These are phyloP conservation scores for Puma concolor DNA, from an alignment of 2,113 vertebrate genomes.

Conservation along the genomic window DNA sequence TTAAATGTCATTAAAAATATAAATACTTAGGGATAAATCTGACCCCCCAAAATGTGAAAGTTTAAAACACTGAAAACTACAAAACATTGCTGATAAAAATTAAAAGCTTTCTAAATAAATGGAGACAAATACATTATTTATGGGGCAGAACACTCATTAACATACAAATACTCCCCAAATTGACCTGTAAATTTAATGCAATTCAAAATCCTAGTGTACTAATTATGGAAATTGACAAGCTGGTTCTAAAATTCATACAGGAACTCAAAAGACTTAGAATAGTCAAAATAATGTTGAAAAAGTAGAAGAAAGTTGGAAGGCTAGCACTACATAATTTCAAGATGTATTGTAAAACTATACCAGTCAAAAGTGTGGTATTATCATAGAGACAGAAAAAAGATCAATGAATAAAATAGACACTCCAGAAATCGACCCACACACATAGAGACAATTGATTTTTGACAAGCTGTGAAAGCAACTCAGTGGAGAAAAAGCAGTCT, in stretches of 20 bases:
- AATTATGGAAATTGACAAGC: neutral
- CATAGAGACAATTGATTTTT: neutral
- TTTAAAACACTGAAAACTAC: neutral
- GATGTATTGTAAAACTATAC: neutral
- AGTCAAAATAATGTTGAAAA: neutral
- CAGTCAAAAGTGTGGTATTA: neutral
- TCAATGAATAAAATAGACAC: neutral
- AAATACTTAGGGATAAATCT: neutral
- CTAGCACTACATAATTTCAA: neutral
- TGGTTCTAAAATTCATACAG: neutral
- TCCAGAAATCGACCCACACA: neutral
- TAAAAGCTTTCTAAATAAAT: neutral
- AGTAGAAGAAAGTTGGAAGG: neutral
- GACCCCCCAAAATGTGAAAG: neutral
- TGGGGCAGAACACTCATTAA: neutral
- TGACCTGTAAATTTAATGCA: neutral
- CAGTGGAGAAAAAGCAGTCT: neutral
- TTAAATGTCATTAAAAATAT: neutral
- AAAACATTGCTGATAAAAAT: neutral
- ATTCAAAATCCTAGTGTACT: neutral
- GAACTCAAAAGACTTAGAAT: neutral
- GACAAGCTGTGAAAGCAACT: neutral
- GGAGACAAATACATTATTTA: neutral
- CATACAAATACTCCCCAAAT: neutral
- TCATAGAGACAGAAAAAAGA: neutral